Conservation (phyloP, 2,797 vertebrate genomes). For the Sebastes variabilis region DNA sequence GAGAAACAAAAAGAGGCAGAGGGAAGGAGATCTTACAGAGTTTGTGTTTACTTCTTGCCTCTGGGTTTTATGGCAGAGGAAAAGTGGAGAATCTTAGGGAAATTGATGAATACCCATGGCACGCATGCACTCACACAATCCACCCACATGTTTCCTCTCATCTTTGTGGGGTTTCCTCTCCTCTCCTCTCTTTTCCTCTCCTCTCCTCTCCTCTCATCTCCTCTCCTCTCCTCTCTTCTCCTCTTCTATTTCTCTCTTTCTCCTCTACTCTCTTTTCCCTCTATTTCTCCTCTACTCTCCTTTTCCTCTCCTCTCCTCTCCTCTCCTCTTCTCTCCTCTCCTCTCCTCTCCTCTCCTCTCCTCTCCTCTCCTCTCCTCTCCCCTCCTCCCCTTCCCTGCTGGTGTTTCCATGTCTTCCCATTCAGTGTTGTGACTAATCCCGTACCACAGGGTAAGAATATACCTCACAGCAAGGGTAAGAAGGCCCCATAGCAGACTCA, state of each 20-base stretch:
- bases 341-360: neutral
- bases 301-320: neutral
- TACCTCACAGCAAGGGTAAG: slow-evolving; percentile 65
- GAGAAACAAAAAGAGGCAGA: slow-evolving; percentile 28
- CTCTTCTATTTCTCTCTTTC: neutral
- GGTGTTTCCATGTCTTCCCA: slow-evolving; percentile 46
- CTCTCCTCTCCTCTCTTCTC: neutral
- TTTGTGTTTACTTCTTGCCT: slow-evolving; percentile 68
- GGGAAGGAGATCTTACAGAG: slow-evolving; percentile 52
- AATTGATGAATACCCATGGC: slow-evolving; percentile 70
- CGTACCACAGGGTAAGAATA: slow-evolving; percentile 60
- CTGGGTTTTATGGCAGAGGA: slow-evolving; percentile 55
- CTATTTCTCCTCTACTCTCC: too few relatives aligned
- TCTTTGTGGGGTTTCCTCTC: slow-evolving; percentile 57
- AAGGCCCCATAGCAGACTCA: slow-evolving; percentile 32
- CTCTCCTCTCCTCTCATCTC: neutral
- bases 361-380: neutral
- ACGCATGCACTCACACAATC: slow-evolving; percentile 38
- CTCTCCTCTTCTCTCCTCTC: neutral
- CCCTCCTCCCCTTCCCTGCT: slow-evolving; percentile 3
- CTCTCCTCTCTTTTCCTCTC: neutral
- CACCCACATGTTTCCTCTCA: slow-evolving; percentile 49
- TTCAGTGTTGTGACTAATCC: slow-evolving; percentile 68
- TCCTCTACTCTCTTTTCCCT: neutral
- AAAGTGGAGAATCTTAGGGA: slow-evolving; percentile 63